Conservation (phyloP, 2,888 invertebrate species). For the Drosophila paracracens region DNA sequence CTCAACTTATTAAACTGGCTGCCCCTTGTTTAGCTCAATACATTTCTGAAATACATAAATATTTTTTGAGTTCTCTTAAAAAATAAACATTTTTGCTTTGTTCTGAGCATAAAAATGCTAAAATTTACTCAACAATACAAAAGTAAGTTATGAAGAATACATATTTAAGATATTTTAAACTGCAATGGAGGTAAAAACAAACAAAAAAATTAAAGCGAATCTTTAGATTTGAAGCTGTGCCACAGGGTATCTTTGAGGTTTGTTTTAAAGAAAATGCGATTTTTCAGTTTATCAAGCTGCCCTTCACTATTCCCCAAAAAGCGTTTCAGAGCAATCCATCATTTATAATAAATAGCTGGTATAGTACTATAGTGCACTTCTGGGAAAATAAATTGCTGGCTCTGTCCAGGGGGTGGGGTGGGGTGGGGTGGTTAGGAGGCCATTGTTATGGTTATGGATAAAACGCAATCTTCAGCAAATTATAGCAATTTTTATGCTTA, state of each 20-base stretch:
- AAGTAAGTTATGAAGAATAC: neutral
- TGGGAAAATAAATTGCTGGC: slow-evolving; percentile 67
- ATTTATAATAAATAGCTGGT: slow-evolving; percentile 67
- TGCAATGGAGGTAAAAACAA: neutral
- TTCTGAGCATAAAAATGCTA: neutral
- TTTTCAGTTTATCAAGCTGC: slow-evolving; percentile 12
- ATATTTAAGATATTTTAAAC: neutral
- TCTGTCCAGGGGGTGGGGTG: neutral
- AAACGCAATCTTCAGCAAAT: slow-evolving; percentile 80
- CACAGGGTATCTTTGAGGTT: neutral
- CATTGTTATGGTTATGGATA: slow-evolving; percentile 75
- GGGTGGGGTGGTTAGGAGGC: slow-evolving; percentile 11
- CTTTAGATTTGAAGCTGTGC: neutral
- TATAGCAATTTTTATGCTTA: slow-evolving; percentile 83
- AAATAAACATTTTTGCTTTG: neutral
- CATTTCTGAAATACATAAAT: neutral
- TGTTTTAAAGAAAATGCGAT: neutral
- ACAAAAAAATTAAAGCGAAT: neutral
- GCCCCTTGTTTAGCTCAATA: neutral
- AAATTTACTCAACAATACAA: neutral
- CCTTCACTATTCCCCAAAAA: slow-evolving; percentile 29
- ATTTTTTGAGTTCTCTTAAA: neutral
- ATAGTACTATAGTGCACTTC: too few species aligned
- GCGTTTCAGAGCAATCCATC: slow-evolving; percentile 65
- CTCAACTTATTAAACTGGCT: slow-evolving; percentile 17